These are phyloP conservation scores for Poeciliopsis turrubarensis DNA, from an alignment of 2,113 vertebrate species.

Conservation along the genomic window DNA sequence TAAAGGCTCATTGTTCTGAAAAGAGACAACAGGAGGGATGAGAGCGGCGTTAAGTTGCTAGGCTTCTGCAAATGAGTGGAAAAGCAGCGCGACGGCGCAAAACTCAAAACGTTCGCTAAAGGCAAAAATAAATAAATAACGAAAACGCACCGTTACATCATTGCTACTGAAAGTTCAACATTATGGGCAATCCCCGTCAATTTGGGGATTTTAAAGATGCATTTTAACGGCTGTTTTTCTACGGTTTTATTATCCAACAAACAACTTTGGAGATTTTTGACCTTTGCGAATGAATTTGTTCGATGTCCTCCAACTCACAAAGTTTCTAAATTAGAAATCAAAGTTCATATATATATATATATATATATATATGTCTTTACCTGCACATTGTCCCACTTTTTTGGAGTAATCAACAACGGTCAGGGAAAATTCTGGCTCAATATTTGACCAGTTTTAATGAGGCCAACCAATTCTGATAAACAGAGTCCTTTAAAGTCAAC, in stretches of 20 bases:
- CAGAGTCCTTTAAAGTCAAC: too few species aligned
- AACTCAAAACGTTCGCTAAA: conserved; percentile 21
- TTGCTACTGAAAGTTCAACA: too few species aligned
- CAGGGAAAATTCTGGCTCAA: too few species aligned
- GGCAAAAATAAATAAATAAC: neutral
- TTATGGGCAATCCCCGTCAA: too few species aligned
- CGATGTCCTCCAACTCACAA: too few species aligned
- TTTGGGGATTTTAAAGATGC: too few species aligned
- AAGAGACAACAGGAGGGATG: conserved; percentile 63
- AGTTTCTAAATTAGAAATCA: too few species aligned
- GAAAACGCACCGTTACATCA: neutral
- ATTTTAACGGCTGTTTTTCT: neutral
- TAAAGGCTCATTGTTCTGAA: conserved; percentile 82
- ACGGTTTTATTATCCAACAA: neutral
- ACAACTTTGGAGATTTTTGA: neutral
- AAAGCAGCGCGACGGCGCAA: conserved; percentile 9
- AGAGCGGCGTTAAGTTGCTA: conserved; percentile 43
- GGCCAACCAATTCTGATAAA: too few species aligned
- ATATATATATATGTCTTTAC: neutral
- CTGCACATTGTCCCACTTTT: too few species aligned
- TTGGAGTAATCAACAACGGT: too few species aligned
- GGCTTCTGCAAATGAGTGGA: conserved; percentile 39
- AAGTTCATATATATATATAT: neutral
- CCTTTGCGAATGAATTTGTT: too few species aligned
- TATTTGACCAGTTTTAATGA: too few species aligned